Percentiles rank a stretch among this genome's conserved stretches.
Conservation (phyloP, 2,888 invertebrate species). For the Nemotelus pantherinus region DNA sequence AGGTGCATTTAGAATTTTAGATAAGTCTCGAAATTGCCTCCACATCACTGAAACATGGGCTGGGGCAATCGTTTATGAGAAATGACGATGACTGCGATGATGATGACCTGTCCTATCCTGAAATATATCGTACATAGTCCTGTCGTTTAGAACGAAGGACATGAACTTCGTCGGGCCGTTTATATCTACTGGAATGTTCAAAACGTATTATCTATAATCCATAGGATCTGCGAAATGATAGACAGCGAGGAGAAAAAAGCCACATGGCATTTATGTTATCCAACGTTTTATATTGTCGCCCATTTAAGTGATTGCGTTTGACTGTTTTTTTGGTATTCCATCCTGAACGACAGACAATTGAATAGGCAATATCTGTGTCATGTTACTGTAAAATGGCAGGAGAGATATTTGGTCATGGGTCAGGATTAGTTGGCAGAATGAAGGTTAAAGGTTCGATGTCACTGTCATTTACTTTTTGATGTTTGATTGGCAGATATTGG, state of each 20-base stretch:
- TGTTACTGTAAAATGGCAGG: too few species aligned
- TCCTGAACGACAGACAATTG: too few species aligned
- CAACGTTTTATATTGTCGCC: not conserved
- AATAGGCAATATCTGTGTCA: too few species aligned
- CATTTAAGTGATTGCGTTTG: not conserved
- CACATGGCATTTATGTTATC: not conserved
- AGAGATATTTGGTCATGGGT: too few species aligned
- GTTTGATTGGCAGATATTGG: too few species aligned
- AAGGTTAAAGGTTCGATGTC: too few species aligned
- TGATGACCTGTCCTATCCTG: not conserved
- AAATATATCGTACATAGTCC: not conserved
- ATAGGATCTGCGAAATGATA: not conserved
- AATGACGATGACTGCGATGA: not conserved
- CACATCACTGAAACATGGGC: not conserved
- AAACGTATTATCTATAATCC: conserved; percentile 9
- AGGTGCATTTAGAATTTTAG: not conserved
- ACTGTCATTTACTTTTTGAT: too few species aligned
- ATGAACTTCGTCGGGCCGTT: not conserved
- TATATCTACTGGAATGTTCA: not conserved
- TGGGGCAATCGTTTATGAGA: not conserved
- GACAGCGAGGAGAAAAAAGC: not conserved
- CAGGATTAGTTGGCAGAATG: too few species aligned
- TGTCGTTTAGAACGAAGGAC: not conserved
- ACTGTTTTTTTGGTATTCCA: not conserved
- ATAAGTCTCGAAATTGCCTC: not conserved